Evolutionary conservation across 2,797 vertebrate genomes (phyloP), one percentile per base, ranked within the genome.

Genomic region (Danio aesculapii): DNA sequence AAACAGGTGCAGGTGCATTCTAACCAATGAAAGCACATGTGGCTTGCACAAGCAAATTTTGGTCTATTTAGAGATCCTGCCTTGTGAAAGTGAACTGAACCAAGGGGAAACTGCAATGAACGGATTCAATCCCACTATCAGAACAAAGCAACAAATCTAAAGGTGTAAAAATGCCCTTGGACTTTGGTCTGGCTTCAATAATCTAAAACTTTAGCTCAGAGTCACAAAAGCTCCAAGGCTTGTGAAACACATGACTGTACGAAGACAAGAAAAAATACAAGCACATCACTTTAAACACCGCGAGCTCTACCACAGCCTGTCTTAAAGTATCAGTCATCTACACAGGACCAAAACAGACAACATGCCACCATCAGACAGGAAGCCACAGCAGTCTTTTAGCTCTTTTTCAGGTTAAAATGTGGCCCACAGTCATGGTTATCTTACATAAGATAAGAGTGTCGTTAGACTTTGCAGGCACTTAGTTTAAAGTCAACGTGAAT

Each of bases 221-320:
- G 13, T 53, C 68, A 55, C 46, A 57, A 64, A 72, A 66, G 13
- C 39, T 30, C 17, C 4, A 55, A n/a, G 14, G 11, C 43, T 66
- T 81, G 69, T 21, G 2, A 79, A 79, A 79, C 17, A 16, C 59
- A 64, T 6, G 41, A 57, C 12, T 46, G 41, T 0, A 70, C 64
- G 9, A 79, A 47, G 30, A 57, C 70, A 74, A 77, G 30, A 57
- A 75, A n/a, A 74, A 77, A 69, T 55, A 39, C 67, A 61, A 73
- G 44, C 19, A 0, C 53, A 62, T 63, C 62, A 4, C 52, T 72
- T 69, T 72, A 44, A 76, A 76, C 19, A 76, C 70, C 79, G 81
- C 62, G 59, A 2, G 58, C 50, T 49, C 10, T 30, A 19, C 70
- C 41, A 1, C 58, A 72, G 55, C 47, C 14, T 1, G 0, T 46